A percentile compares a stretch with the other conserved stretches of the same genome.
Evolutionary conservation across 2,888 invertebrate genomes (phyloP).

Genomic region (Molanna angustata): DNA sequence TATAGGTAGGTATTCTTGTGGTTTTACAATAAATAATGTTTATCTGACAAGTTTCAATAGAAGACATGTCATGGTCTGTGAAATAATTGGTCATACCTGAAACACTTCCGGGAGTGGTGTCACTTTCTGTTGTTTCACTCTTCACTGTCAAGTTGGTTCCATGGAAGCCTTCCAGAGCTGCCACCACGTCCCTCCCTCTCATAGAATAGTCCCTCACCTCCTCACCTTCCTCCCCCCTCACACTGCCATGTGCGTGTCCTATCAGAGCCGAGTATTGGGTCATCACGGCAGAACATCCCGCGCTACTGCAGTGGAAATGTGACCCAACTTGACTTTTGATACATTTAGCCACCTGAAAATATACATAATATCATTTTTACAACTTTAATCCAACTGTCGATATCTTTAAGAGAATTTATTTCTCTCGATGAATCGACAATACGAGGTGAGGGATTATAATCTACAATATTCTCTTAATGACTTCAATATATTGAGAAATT

Average conservation of each 20-base stretch:
- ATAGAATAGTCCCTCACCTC: conserved; percentile 55
- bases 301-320: conserved; percentile 54
- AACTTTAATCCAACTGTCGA: no score
- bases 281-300: conserved; percentile 49
- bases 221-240: conserved; percentile 49
- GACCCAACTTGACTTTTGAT: conserved; percentile 48
- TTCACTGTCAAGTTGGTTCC: conserved; percentile 51
- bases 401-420: no score
- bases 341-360: conserved; percentile 38
- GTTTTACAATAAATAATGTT: no score
- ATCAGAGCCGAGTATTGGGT: conserved; percentile 52
- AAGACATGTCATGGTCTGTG: no score
- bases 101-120: conserved; percentile 44
- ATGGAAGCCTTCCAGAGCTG: conserved; percentile 43
- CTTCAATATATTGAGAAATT: no score
- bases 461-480: no score
- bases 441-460: no score
- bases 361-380: no score
- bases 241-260: conserved; percentile 47
- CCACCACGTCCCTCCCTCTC: conserved; percentile 44
- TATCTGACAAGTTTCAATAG: no score
- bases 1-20: no score
- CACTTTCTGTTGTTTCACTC: conserved; percentile 45
- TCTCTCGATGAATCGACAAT: no score
- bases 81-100: conserved; percentile 50